Base-by-base conservation (phyloP, 2,797 vertebrate genomes). In the Pipistrellus nathusii region DNA sequence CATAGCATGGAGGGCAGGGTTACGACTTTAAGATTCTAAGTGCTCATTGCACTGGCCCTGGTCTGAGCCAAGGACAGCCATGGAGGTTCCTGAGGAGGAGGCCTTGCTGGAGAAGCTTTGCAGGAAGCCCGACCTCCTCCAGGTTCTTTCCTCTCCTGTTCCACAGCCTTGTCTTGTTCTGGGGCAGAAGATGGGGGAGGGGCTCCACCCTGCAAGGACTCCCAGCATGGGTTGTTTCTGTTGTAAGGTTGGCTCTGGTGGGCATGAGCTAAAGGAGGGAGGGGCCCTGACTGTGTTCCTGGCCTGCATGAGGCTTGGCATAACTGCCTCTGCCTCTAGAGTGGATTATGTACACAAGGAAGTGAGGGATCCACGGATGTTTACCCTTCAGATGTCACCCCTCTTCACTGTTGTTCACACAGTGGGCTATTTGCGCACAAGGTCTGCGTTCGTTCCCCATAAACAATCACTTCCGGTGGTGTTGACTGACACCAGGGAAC, bases 251-350 rank as follows among this genome's bases (percentile, higher is more conserved):
- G 6, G 17, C 35, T 13, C 9, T 2, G 44, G 27, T 12, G 17
- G 25, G 57, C 25, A 59, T 2, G 92, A 44, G 21, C 13, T 8
- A 8, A 1, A 25, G 55, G 2, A 3, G 46, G 35, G 15, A 6
- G 35, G 18, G 15, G 15, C 4, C 32, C 18, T 20, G 51, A 44
- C 5, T 4, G 41, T 8, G 1, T 0, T 27, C 15, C 4, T 4
- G 2, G 27, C 68, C 0, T 17, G 2, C 20, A 12, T 3, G 3
- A 8, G 14, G 21, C 3, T 21, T 12, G 2, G 9, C 8, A 2
- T 4, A 25, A 15, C 0, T 1, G 62, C 30, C 20, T 23, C 0
- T 2, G 72, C 30, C 13, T 23, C 9, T 5, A 17, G 23, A 5
- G 30, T 35, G 14, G 30, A 20, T 32, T 62, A 30, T 30, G 59